Percentiles rank a stretch among this genome's conserved stretches.
phyloP scores from a whole-genome alignment of 2,888 invertebrate species.

The Microctonus brassicae region DNA sequence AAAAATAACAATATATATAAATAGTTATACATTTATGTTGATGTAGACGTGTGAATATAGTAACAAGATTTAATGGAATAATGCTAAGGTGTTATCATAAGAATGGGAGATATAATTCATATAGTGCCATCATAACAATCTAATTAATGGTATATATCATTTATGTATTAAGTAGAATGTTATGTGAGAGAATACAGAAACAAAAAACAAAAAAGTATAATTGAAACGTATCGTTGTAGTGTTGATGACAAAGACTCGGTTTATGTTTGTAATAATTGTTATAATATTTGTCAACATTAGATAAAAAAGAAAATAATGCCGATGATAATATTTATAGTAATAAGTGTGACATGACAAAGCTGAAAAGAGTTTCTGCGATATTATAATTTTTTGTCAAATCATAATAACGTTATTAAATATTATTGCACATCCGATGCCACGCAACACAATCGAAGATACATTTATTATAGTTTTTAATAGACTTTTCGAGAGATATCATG shows the following conservation, averaged over 20 bases:
- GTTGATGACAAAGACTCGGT: conserved; percentile 58
- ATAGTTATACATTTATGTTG: background rate
- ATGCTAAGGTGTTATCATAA: conserved; percentile 44
- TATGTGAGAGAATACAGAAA: too few species aligned
- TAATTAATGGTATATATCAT: conserved; percentile 58
- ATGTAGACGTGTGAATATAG: conserved; percentile 36
- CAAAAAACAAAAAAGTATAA: conserved; percentile 32
- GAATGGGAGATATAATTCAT: conserved; percentile 59
- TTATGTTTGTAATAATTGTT: conserved; percentile 53
- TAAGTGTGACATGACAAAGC: conserved; percentile 43
- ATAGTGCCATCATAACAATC: conserved; percentile 67
- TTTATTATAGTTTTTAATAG: conserved; percentile 40
- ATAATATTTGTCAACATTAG: conserved; percentile 43
- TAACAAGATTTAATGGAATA: conserved; percentile 31
- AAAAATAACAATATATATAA: background rate
- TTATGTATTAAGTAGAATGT: conserved; percentile 49
- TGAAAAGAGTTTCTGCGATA: conserved; percentile 42
- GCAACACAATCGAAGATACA: conserved; percentile 44
- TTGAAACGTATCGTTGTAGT: conserved; percentile 50
- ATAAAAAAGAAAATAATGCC: conserved; percentile 22
- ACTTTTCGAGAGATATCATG: conserved; percentile 16
- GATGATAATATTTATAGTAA: conserved; percentile 43
- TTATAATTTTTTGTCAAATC: conserved; percentile 31
- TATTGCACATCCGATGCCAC: conserved; percentile 51
- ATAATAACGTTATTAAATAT: conserved; percentile 41